Base-by-base conservation (phyloP, 2,888 invertebrate genomes). In the Hermaeophaga mercurialis region DNA sequence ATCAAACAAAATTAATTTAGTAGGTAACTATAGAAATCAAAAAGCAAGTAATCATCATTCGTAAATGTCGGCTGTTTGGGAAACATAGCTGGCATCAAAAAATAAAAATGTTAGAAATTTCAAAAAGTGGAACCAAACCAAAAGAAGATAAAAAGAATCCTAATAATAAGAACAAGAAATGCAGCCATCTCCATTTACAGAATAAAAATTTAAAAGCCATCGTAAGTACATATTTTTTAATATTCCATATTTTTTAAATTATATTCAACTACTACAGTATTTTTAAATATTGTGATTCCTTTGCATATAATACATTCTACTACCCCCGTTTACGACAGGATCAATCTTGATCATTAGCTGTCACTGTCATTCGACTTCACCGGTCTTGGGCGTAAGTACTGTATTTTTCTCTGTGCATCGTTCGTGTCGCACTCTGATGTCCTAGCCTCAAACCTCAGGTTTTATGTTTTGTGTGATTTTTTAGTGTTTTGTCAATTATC, bases 121-220 rank as follows among this genome's bases (percentile, higher is more conserved):
- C 18, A 31, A 54, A 53, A 33, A 26, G 19, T 43, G 26, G 34
- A 45, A 3, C 15, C 7, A 28, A 17, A 14, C 14, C 5, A 24
- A 43, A 45, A 24, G 34, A 56, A 52, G 14, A 24, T 17, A 19
- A 47, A 47, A 46, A 34, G 19, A 43, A 38, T 41, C 8, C 11
- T 1, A 18, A 52, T 14, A n/a, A n/a, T n/a, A 11, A 15, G 22
- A 39, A 46, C 9, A 53, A 50, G 38, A 28, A 43, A 49, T 50
- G 55, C 19, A 69, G 70, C 4, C 71, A 71, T 54, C 33, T 69
- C 6, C 65, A 69, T 49, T 48, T 67, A 5, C 67, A 71, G 46
- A 69, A 70, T 18, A 70, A 65, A 54, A 31, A 58, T 47, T 57
- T 71, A 24, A 58, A 46, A 44, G 54, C 49, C 48, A 66, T 71